Evolutionary conservation across 2,113 vertebrate species (phyloP).

Genomic region (Anoplopoma fimbria): DNA sequence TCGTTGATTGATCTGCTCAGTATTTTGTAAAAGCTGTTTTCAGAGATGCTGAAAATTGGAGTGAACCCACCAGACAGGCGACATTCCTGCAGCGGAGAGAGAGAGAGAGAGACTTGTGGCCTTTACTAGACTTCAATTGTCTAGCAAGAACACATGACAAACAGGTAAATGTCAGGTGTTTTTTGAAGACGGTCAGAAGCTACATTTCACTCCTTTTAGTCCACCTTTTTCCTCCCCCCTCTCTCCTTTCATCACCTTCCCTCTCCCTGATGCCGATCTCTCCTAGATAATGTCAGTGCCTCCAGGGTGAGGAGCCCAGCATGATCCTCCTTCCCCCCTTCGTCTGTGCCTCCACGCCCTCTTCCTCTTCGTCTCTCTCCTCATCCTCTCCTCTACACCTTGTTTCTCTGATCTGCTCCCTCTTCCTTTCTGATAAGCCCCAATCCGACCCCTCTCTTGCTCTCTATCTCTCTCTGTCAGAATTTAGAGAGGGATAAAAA

Average conservation of each 20-base stretch:
- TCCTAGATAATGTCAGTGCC: conserved; percentile 76
- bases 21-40: conserved; percentile 37
- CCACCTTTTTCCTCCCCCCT: conserved; percentile 55
- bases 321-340: conserved; percentile 51
- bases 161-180: conserved; percentile 77
- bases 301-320: conserved; percentile 57
- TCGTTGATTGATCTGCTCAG: conserved; percentile 24
- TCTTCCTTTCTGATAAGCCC: conserved; percentile 48
- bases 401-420: conserved; percentile 55
- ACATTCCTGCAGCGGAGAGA: conserved; percentile 51
- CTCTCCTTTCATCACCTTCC: conserved; percentile 52
- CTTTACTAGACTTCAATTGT: conserved; percentile 71
- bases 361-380: conserved; percentile 54
- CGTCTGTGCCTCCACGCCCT: conserved; percentile 36
- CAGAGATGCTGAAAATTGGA: conserved; percentile 35
- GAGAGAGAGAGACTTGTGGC: conserved; percentile 43
- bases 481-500: conserved; percentile 64
- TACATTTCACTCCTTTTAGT: conserved; percentile 74
- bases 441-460: conserved; percentile 18
- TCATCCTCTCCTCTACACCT: conserved; percentile 49
- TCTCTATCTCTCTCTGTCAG: conserved; percentile 27
- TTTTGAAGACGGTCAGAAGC: conserved; percentile 70
- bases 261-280: conserved; percentile 57
- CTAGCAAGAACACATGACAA: conserved; percentile 51
- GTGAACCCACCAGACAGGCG: conserved; percentile 29